Evolutionary conservation across 2,888 invertebrate genomes (phyloP), one percentile per base, ranked within the genome.

Genomic region (Heliothis peltigera): DNA sequence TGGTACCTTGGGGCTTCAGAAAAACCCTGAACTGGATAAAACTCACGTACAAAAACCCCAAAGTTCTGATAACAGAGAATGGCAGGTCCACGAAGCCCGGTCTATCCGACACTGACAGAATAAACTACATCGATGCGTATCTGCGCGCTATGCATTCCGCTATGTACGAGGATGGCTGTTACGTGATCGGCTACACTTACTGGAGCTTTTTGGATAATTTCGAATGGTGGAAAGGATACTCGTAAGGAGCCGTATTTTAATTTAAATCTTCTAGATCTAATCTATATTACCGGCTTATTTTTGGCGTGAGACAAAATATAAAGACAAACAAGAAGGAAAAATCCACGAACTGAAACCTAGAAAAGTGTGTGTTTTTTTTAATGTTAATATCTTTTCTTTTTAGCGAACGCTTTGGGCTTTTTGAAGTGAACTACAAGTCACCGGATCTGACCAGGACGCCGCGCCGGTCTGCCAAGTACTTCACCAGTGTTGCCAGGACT

Each of bases 181-280:
- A 93, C 55, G 95, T 97, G 0, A 85, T 92, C 8, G 97, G 96
- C 0, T 98, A 98, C 83, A 96, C 97, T 0, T 96, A 96, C 59
- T 98, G 98, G 97, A 97, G 97, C 71, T 89, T 98, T n/a, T 95
- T 98, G 89, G 98, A 98, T 82, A 97, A 97, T 84, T 97, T 97
- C 87, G 98, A 98, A 87, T 98, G 98, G 98, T 94, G 94, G 64
- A 93, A 95, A 46, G 98, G 98, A 25, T 98, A 96, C 84, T 96
- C 96, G 96, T 97, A n/a, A n/a, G n/a, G 91, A 52, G 49, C n/a
- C n/a, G n/a, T n/a, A n/a, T n/a, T n/a, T n/a, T n/a, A n/a, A n/a
- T n/a, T n/a, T n/a, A n/a, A n/a, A n/a, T n/a, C n/a, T n/a, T n/a
- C n/a, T n/a, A n/a, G n/a, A n/a, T n/a, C n/a, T n/a, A n/a, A n/a